A percentile compares a stretch with the other conserved stretches of the same genome.
Conservation (phyloP, 2,113 vertebrate genomes). For the Todiramphus saurophagus region DNA sequence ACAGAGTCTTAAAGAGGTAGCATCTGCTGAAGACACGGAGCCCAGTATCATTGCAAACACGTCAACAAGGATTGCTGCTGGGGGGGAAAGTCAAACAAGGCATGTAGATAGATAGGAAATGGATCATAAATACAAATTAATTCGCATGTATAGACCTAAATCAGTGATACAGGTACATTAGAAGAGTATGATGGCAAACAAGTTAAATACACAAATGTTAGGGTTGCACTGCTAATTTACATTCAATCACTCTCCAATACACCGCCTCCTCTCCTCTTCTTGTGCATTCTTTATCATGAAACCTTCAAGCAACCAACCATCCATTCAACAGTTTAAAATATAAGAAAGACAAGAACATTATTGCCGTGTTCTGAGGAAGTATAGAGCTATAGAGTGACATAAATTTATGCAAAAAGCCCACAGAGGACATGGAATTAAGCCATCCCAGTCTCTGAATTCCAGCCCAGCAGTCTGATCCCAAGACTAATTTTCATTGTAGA, state of each 20-base stretch:
- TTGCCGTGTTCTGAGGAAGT: not conserved
- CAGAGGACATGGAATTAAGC: not conserved
- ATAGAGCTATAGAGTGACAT: not conserved
- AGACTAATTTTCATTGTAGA: not conserved
- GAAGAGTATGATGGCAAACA: not conserved
- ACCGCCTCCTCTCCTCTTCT: not conserved
- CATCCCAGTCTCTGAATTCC: not conserved
- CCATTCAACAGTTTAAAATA: not conserved
- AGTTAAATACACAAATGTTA: not conserved
- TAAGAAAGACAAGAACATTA: not conserved
- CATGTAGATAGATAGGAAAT: not conserved
- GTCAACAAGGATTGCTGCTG: not conserved
- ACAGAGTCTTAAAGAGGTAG: not conserved
- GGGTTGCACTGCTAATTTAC: not conserved
- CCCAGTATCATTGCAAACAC: rapidly evolving
- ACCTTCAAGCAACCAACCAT: not conserved
- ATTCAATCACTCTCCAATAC: not conserved
- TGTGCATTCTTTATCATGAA: not conserved
- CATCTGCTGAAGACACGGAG: not conserved
- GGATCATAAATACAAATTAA: not conserved
- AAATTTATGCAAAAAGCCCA: not conserved
- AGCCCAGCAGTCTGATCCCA: not conserved
- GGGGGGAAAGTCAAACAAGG: not conserved
- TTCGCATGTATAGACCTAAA: not conserved
- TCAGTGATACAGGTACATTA: not conserved